A percentile compares a stretch with the other conserved stretches of the same genome.
These are phyloP conservation scores for Amphiura filiformis DNA, from an alignment of 35 echinoderm and acorn worm species.

Conservation along the genomic window DNA sequence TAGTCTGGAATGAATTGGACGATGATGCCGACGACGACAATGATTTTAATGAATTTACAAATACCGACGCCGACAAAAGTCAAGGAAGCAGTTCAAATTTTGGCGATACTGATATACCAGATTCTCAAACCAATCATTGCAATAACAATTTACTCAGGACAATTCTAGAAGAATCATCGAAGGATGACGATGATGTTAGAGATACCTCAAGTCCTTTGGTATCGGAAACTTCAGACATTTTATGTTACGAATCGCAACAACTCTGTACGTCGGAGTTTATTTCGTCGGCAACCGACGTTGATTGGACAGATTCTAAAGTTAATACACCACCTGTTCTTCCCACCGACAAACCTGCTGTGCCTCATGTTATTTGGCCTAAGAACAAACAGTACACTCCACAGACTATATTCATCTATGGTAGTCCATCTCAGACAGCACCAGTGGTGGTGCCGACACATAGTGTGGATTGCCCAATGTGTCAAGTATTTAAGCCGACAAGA, in stretches of 20 bases:
- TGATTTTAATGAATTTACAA: neutral
- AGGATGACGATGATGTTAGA: neutral
- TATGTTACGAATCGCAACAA: constrained; percentile 18
- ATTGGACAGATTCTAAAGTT: neutral
- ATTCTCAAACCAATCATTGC: neutral
- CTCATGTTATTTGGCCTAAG: constrained; percentile 84
- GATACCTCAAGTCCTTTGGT: neutral
- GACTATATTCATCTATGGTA: constrained; percentile 74
- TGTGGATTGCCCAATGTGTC: constrained; percentile 77
- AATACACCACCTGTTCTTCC: neutral
- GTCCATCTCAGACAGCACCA: constrained; percentile 66
- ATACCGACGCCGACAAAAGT: neutral
- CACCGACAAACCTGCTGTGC: constrained; percentile 40
- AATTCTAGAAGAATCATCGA: no score
- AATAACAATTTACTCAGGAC: neutral
- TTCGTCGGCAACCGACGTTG: neutral
- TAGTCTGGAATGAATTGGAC: neutral
- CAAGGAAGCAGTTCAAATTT: neutral
- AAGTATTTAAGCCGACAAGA: constrained; percentile 44
- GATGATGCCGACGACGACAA: neutral
- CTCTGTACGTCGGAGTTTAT: no score
- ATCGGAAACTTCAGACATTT: constrained; percentile 1
- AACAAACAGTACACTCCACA: constrained; percentile 59
- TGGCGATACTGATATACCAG: neutral
- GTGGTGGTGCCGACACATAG: constrained; percentile 73